phyloP scores from a whole-genome alignment of 2,113 vertebrate genomes.

The Daphoenositta chrysoptera region DNA sequence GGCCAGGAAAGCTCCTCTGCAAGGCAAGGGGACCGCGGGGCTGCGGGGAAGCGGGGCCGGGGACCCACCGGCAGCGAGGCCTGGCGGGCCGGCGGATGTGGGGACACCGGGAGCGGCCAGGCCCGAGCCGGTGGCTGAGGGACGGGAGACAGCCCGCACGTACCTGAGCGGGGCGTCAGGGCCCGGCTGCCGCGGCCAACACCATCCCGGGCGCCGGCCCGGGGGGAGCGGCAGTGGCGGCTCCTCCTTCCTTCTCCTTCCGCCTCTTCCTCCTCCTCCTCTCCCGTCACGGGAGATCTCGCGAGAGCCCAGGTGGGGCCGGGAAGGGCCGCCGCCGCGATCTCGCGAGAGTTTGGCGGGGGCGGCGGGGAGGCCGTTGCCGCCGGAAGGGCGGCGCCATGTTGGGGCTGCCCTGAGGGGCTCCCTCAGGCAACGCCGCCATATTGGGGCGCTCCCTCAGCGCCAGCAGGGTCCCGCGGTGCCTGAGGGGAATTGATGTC shows the following conservation, averaged over 20 bases:
- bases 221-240: neutral
- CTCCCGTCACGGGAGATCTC: neutral
- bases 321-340: fast-evolving
- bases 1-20: neutral
- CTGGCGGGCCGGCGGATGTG: neutral
- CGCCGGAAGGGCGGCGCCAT: neutral
- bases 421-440: neutral
- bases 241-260: neutral
- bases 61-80: neutral
- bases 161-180: constrained; percentile 22
- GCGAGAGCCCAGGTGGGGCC: neutral
- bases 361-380: fast-evolving
- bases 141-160: neutral
- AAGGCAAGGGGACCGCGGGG: neutral
- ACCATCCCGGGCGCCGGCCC: constrained; percentile 25
- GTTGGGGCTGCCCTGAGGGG: neutral
- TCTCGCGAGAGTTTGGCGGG: neutral
- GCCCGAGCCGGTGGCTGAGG: neutral
- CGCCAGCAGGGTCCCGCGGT: fast-evolving
- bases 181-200: neutral
- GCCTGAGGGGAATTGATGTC: fast-evolving
- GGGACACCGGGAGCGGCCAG: no score
- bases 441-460: neutral
- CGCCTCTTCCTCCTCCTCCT: neutral
- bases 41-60: no score